Evolutionary conservation across 23 tunicate species (phyloP).

Genomic region (Corella eumyota): DNA sequence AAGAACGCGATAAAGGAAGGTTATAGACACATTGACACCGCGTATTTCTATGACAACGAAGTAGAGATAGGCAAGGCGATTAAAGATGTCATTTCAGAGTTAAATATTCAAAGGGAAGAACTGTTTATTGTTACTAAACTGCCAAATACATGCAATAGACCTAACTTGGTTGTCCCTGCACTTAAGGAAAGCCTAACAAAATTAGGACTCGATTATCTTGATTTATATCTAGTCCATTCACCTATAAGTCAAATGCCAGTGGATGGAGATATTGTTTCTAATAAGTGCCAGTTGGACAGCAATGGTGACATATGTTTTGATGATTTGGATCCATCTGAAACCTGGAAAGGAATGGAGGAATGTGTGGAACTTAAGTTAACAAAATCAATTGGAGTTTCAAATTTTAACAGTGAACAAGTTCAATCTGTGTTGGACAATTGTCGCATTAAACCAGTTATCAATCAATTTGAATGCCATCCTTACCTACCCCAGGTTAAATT

Average conservation of each 20-base stretch:
- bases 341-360: conserved; percentile 95
- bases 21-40: conserved; percentile 91
- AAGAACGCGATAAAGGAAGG: conserved; percentile 51
- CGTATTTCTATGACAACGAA: conserved; percentile 59
- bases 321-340: conserved; percentile 55
- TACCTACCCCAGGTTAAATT: conserved; percentile 53
- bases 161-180: conserved; percentile 60
- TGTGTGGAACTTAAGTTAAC: conserved; percentile 74
- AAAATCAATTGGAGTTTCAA: conserved; percentile 73
- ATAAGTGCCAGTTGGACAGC: conserved; percentile 18
- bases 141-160: conserved; percentile 50
- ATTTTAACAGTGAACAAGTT: conserved; percentile 64
- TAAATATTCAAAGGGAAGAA: conserved; percentile 41
- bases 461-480: conserved; percentile 85
- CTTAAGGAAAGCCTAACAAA: conserved; percentile 43
- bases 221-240: conserved; percentile 76
- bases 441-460: conserved; percentile 77
- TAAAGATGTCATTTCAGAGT: conserved; percentile 23
- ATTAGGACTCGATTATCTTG: conserved; percentile 52
- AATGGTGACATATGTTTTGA: conserved; percentile 39
- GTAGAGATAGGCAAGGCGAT: conserved; percentile 71
- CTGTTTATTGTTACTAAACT: conserved; percentile 75
- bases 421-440: conserved; percentile 47
- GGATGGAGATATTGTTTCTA: conserved; percentile 26
- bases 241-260: conserved; percentile 58